A percentile compares a stretch with the other conserved stretches of the same genome.
These are phyloP conservation scores for Rhorus exstirpatorius DNA, from an alignment of 2,888 invertebrate species.

Conservation along the genomic window DNA sequence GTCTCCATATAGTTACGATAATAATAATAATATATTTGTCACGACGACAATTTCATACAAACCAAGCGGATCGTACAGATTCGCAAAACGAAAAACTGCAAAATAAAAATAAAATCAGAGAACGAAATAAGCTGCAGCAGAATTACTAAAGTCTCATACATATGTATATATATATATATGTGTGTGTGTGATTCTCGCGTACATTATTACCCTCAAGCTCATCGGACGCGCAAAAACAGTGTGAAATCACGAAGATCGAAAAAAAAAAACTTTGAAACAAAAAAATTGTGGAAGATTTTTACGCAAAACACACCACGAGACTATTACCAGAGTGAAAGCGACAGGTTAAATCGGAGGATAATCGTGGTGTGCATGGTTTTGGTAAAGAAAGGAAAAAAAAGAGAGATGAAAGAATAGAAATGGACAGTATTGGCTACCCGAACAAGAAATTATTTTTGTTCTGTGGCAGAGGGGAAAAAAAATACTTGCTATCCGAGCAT, in stretches of 20 bases:
- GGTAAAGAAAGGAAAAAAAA: neutral
- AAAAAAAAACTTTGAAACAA: neutral
- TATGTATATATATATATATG: no score
- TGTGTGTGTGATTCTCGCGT: no score
- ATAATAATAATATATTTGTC: neutral
- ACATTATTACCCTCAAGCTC: no score
- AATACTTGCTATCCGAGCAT: constrained; percentile 5
- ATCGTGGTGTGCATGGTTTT: constrained; percentile 5
- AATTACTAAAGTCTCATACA: neutral
- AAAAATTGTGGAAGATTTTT: no score
- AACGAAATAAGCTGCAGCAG: neutral
- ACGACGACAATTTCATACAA: neutral
- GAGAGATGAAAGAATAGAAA: neutral
- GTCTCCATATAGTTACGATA: neutral
- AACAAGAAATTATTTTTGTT: neutral
- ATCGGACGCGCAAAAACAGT: neutral
- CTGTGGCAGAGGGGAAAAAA: neutral
- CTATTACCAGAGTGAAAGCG: neutral
- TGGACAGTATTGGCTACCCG: neutral
- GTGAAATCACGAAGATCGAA: neutral
- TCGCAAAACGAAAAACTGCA: neutral
- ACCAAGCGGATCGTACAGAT: neutral
- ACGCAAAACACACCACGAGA: no score
- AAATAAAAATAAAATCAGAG: neutral
- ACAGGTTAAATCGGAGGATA: neutral